These are phyloP conservation scores for Collichthys lucidus DNA, from an alignment of 2,113 vertebrate species.

Conservation along the genomic window DNA sequence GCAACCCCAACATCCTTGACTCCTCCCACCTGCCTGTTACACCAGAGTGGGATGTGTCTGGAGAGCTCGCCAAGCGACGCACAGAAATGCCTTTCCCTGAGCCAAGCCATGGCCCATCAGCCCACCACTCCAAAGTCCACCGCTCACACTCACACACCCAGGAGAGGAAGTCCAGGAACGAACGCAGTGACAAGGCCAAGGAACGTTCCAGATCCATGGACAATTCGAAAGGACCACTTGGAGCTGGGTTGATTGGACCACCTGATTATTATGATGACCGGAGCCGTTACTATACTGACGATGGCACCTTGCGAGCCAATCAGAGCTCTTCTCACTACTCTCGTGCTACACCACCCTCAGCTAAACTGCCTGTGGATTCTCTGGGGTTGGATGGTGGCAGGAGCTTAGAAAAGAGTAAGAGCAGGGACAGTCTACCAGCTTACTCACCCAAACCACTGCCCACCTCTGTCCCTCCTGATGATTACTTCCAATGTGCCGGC, in stretches of 20 bases:
- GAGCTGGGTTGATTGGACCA: constrained; percentile 87
- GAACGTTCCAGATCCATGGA: constrained; percentile 98
- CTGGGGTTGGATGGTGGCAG: constrained; percentile 87
- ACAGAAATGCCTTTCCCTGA: constrained; percentile 99
- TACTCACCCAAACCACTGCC: constrained; percentile 88
- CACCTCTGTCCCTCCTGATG: constrained; percentile 80
- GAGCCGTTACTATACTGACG: constrained; percentile 92
- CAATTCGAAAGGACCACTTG: constrained; percentile 95
- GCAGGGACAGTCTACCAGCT: constrained; percentile 88
- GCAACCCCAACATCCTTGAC: constrained; percentile 92
- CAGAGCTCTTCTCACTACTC: constrained; percentile 87
- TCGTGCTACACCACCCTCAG: constrained; percentile 86
- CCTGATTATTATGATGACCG: constrained; percentile 93
- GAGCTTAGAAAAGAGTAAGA: constrained; percentile 89
- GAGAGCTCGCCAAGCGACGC: constrained; percentile 95
- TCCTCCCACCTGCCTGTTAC: constrained; percentile 94
- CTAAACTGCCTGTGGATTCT: constrained; percentile 87
- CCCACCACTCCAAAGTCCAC: constrained; percentile 93
- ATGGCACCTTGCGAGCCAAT: constrained; percentile 90
- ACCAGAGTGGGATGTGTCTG: constrained; percentile 98
- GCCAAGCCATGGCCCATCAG: constrained; percentile 92
- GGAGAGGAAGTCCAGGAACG: constrained; percentile 94
- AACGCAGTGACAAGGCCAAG: constrained; percentile 97
- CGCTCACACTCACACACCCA: constrained; percentile 99
- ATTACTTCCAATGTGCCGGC: constrained; percentile 95